Evolutionary conservation across 2,888 invertebrate genomes (phyloP).

Genomic region (Hydrotaea diabolus): DNA sequence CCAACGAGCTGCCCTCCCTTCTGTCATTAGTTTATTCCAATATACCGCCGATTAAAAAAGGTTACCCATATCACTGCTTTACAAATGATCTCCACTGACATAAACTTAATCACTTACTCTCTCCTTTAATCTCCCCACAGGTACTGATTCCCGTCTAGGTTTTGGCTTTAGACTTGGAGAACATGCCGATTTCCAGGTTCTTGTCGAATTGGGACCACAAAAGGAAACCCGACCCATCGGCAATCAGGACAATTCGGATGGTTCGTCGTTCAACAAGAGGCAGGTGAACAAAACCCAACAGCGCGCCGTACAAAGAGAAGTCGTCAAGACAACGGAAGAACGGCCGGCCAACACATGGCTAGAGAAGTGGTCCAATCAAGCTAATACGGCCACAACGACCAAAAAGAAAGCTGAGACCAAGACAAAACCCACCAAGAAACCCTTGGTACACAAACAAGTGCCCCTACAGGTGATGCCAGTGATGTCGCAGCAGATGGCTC

Average conservation of each 20-base stretch:
- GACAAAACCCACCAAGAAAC: constrained; percentile 41
- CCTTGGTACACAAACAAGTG: constrained; percentile 15
- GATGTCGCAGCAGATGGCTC: constrained; percentile 81
- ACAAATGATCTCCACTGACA: background rate
- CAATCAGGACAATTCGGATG: constrained; percentile 73
- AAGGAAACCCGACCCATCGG: constrained; percentile 87
- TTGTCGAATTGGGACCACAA: constrained; percentile 90
- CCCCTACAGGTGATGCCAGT: constrained; percentile 75
- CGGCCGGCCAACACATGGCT: constrained; percentile 80
- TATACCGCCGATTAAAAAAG: constrained; percentile 92
- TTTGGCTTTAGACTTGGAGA: constrained; percentile 90
- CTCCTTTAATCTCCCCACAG: constrained; percentile 79
- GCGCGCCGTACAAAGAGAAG: constrained; percentile 77
- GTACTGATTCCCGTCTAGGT: constrained; percentile 90
- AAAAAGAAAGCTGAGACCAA: constrained; percentile 56
- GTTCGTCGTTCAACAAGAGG: constrained; percentile 77
- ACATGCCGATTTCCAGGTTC: constrained; percentile 90
- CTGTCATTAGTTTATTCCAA: constrained; percentile 91
- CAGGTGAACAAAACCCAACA: constrained; percentile 75
- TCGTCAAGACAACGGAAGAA: constrained; percentile 72
- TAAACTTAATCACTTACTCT: background rate
- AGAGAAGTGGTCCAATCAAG: constrained; percentile 84
- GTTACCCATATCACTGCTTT: constrained; percentile 78
- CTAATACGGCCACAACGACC: constrained; percentile 75
- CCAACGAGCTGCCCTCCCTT: constrained; percentile 90